Evolutionary conservation across 2,113 vertebrate genomes (phyloP).

Genomic region (Sarotherodon lohbergeri): DNA sequence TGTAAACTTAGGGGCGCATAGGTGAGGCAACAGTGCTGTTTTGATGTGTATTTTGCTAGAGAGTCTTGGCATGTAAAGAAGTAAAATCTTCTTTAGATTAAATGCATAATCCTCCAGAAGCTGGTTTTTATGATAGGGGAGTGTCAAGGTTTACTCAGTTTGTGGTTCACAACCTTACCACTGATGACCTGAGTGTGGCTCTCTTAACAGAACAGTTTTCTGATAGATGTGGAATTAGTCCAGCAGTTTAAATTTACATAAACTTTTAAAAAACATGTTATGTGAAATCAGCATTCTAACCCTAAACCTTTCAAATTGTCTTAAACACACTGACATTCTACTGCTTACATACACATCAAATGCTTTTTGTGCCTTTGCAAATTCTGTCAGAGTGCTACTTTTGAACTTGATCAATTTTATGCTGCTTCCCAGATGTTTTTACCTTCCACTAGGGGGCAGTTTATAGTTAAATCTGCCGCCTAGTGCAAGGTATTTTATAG

Average conservation of each 20-base stretch:
- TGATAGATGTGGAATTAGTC: not conserved
- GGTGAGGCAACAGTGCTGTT: constrained; percentile 68
- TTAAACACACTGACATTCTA: not conserved
- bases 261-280: not conserved
- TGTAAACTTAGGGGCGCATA: constrained; percentile 92
- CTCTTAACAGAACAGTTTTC: not conserved
- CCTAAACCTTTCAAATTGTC: not conserved
- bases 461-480: not conserved
- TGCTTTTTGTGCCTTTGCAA: not conserved
- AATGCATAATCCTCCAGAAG: not conserved
- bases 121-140: not conserved
- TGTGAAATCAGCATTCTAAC: not conserved
- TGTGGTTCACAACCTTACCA: not conserved
- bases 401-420: not conserved
- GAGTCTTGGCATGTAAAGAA: not conserved
- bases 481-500: not conserved
- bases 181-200: not conserved
- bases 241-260: not conserved
- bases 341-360: not conserved
- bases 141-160: not conserved
- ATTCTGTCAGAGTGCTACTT: not conserved
- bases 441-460: not conserved
- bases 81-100: not conserved
- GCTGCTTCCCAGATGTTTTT: not conserved
- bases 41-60: not conserved